phyloP scores from a whole-genome alignment of 1,140 invertebrate species.

The Cyclargus thomasi region DNA sequence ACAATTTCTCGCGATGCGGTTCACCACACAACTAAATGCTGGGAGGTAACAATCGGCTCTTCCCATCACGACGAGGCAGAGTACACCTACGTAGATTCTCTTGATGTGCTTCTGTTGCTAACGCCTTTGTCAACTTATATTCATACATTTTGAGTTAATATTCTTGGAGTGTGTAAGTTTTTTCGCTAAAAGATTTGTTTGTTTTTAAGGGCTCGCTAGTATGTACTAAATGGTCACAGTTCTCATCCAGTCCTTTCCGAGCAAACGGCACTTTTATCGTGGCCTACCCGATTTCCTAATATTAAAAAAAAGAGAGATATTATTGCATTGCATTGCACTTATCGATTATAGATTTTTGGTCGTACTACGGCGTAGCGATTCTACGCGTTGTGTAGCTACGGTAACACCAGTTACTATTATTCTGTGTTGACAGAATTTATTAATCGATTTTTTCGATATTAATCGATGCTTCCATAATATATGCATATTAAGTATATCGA shows the following conservation, averaged over 20 bases:
- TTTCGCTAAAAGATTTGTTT: too few relatives aligned
- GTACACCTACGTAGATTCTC: too few relatives aligned
- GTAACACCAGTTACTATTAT: background rate
- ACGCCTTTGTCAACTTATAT: background rate
- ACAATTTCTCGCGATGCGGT: constrained; percentile 5
- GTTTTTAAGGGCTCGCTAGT: too few relatives aligned
- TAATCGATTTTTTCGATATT: too few relatives aligned
- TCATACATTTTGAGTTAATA: background rate
- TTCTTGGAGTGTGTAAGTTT: too few relatives aligned
- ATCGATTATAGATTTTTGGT: background rate
- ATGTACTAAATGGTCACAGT: too few relatives aligned
- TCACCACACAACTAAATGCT: background rate
- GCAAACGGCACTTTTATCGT: too few relatives aligned
- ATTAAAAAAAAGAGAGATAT: too few relatives aligned
- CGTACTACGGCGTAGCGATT: background rate
- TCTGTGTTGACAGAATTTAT: background rate
- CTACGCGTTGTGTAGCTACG: background rate
- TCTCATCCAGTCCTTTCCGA: too few relatives aligned
- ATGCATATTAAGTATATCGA: too few relatives aligned
- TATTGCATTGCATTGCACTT: background rate
- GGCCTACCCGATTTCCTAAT: too few relatives aligned
- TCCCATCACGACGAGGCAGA: background rate
- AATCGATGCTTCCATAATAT: too few relatives aligned
- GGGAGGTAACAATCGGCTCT: background rate
- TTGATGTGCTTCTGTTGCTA: background rate